Evolutionary conservation across 2,113 vertebrate species (phyloP).

Genomic region (Lichenostomus cassidix): DNA sequence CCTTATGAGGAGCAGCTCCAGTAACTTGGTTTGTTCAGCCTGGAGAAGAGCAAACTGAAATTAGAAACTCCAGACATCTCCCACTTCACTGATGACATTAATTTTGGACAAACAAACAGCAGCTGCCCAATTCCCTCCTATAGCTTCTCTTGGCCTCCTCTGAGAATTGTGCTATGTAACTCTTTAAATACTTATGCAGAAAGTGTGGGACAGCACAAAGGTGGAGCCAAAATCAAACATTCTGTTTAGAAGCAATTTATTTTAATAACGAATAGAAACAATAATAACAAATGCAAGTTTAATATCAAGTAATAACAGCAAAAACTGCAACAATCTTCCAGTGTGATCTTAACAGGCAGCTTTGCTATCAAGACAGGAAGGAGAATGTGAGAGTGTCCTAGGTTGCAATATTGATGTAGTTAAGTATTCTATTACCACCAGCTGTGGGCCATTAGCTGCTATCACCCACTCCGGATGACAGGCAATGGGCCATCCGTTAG

Average conservation of each 20-base stretch:
- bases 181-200: not conserved
- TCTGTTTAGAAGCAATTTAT: not conserved
- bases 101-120: not conserved
- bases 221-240: not conserved
- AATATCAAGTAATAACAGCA: slow-evolving; percentile 5
- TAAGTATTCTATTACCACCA: too few relatives aligned
- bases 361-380: slow-evolving; percentile 23
- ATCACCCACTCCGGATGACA: too few relatives aligned
- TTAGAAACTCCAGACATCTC: not conserved
- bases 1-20: not conserved
- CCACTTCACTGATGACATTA: not conserved
- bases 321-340: not conserved
- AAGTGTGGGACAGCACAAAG: not conserved
- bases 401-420: too few relatives aligned
- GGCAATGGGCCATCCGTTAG: too few relatives aligned
- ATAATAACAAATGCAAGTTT: not conserved
- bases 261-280: not conserved
- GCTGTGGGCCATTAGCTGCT: too few relatives aligned
- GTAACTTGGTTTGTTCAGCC: accelerated
- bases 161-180: not conserved
- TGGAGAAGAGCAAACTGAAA: not conserved
- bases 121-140: not conserved
- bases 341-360: slow-evolving; percentile 28
- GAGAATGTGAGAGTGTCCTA: not conserved
- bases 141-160: not conserved